Evolutionary conservation across 2,113 vertebrate species (phyloP).

Genomic region (Coptodon rendalli): DNA sequence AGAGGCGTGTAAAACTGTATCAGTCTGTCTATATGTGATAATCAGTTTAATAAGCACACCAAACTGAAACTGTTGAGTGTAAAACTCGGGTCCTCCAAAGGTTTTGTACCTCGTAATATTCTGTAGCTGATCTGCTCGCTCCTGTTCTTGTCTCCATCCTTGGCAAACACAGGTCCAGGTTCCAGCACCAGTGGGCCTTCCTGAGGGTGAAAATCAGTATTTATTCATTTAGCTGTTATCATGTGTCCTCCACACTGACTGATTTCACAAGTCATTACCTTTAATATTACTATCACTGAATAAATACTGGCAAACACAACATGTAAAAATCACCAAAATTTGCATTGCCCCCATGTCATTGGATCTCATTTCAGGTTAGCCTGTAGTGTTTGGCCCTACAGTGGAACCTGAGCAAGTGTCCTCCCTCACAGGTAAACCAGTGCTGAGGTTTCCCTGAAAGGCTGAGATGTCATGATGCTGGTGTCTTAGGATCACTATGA

Average conservation of each 20-base stretch:
- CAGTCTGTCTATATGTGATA: background rate
- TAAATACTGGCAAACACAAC: background rate
- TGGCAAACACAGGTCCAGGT: conserved; percentile 79
- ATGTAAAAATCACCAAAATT: background rate
- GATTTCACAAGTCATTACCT: background rate
- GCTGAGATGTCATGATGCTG: background rate
- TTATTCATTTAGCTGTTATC: background rate
- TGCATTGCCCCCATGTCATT: background rate
- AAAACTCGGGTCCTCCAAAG: background rate
- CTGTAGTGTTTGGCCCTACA: background rate
- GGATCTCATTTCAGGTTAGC: background rate
- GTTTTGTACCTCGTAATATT: conserved; percentile 69
- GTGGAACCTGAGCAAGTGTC: background rate
- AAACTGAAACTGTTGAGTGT: background rate
- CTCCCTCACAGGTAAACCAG: background rate
- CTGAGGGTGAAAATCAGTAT: conserved; percentile 53
- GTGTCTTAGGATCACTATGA: background rate
- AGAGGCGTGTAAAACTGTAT: background rate
- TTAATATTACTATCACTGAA: background rate
- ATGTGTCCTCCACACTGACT: background rate
- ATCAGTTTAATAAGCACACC: background rate
- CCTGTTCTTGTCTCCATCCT: conserved; percentile 78
- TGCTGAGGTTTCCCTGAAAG: background rate
- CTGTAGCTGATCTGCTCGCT: conserved; percentile 77
- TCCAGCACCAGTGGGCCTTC: conserved; percentile 62